Evolutionary conservation across 1,140 invertebrate species (phyloP).

Genomic region (Conus betulinus): DNA sequence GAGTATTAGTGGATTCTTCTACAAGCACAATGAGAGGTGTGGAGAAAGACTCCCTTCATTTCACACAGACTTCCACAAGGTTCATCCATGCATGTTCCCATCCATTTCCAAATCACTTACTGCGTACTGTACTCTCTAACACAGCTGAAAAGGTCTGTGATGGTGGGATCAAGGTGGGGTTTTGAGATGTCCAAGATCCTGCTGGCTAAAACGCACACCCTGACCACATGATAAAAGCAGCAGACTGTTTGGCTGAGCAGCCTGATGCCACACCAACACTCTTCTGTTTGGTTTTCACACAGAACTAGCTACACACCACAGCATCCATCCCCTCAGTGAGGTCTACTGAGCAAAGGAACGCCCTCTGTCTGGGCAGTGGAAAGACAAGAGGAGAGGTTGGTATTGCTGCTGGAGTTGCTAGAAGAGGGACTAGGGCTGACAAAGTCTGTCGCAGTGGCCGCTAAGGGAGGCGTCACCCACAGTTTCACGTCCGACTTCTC

Average conservation of each 20-base stretch:
- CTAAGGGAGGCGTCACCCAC: not conserved
- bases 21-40: not conserved
- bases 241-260: too few relatives aligned
- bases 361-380: conserved; percentile 26
- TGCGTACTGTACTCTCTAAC: not conserved
- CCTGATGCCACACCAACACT: too few relatives aligned
- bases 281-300: not conserved
- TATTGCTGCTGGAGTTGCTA: conserved; percentile 26
- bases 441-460: not conserved
- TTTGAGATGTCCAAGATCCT: not conserved
- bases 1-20: not conserved
- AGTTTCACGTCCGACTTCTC: not conserved
- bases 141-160: not conserved
- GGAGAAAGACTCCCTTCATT: not conserved
- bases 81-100: not conserved
- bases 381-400: conserved; percentile 19
- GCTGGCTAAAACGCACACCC: not conserved
- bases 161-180: not conserved
- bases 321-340: conserved; percentile 1
- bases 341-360: conserved; percentile 29
- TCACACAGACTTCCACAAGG: not conserved
- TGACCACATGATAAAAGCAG: too few relatives aligned
- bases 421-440: not conserved
- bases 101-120: not conserved
- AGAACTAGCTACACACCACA: not conserved